Conservation (phyloP, 2,888 invertebrate genomes). For the Synergus gifuensis region DNA sequence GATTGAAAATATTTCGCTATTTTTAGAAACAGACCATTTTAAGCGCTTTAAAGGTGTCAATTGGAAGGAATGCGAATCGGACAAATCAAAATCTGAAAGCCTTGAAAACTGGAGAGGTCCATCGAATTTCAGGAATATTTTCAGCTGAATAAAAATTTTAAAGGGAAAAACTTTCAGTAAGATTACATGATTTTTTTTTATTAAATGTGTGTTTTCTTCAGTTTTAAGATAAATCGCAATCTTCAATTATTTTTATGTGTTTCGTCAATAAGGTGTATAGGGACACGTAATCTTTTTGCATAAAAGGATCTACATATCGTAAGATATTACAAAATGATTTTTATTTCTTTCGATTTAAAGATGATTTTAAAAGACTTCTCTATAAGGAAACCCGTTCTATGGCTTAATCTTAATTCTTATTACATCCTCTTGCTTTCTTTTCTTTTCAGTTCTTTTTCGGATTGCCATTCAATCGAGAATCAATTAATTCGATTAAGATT, state of each 20-base stretch:
- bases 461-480: not conserved
- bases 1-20: not conserved
- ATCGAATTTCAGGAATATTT: not conserved
- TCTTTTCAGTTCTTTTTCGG: not conserved
- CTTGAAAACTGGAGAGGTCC: not conserved
- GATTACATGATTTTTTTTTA: not conserved
- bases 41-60: not conserved
- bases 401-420: slow-evolving; percentile 7
- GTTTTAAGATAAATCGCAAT: not conserved
- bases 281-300: not conserved
- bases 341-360: not conserved
- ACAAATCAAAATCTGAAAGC: no score
- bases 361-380: slow-evolving; percentile 6
- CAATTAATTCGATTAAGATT: not conserved
- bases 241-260: not conserved
- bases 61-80: no score
- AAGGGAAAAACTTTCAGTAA: not conserved
- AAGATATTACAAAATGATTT: slow-evolving; percentile 9
- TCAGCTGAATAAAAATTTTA: not conserved
- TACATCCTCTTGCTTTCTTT: slow-evolving; percentile 1
- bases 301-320: not conserved
- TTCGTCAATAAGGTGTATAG: not conserved
- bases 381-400: slow-evolving; percentile 13
- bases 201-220: not conserved
- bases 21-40: not conserved